A percentile compares a stretch with the other conserved stretches of the same genome.
Conservation (phyloP, 2,888 invertebrate genomes). For the Perdita meconis region DNA sequence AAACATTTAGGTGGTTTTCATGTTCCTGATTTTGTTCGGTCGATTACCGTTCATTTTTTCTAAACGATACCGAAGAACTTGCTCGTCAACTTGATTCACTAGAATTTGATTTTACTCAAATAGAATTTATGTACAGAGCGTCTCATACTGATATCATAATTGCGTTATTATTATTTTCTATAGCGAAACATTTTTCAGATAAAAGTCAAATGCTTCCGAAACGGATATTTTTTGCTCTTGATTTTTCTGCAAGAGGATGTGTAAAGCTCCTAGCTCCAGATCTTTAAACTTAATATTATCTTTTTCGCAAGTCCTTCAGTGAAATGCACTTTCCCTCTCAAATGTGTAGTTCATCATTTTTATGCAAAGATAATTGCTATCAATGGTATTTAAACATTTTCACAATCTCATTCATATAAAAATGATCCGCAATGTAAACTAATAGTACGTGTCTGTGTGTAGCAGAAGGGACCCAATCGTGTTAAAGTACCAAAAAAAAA, state of each 20-base stretch:
- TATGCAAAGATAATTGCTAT: neutral
- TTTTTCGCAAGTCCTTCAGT: constrained; percentile 8
- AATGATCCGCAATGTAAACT: neutral
- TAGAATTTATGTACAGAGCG: too few relatives aligned
- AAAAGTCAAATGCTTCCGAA: too few relatives aligned
- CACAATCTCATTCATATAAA: neutral
- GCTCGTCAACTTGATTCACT: too few relatives aligned
- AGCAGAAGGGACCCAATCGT: constrained; percentile 9
- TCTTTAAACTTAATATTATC: neutral
- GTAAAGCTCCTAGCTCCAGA: too few relatives aligned
- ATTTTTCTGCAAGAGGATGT: too few relatives aligned
- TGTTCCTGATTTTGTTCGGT: neutral
- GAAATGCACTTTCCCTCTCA: neutral
- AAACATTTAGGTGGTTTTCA: constrained; percentile 30
- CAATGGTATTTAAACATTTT: neutral
- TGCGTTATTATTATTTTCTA: too few relatives aligned
- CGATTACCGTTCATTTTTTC: neutral
- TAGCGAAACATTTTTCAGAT: too few relatives aligned
- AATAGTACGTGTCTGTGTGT: neutral
- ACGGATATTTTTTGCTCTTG: too few relatives aligned
- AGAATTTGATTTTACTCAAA: too few relatives aligned
- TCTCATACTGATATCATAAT: too few relatives aligned
- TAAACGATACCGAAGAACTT: constrained; percentile 1
- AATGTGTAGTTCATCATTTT: neutral
- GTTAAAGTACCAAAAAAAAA: constrained; percentile 20